These are phyloP conservation scores for Xiphophorus couchianus DNA, from an alignment of 2,113 vertebrate species.

Conservation along the genomic window DNA sequence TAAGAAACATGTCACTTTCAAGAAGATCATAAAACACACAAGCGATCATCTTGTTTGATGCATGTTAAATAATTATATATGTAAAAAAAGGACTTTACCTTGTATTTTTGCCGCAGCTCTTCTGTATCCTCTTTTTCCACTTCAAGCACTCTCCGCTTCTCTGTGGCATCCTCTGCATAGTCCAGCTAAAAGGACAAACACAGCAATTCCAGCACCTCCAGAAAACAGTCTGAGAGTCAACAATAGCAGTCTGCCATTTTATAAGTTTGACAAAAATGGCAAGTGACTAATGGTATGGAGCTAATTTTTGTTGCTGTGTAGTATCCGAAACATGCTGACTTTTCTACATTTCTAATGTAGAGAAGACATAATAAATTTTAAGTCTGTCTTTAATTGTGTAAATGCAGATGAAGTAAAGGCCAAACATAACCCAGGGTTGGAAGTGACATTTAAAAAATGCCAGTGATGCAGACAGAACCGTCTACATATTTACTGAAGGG, in stretches of 20 bases:
- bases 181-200: slow-evolving; percentile 83
- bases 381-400: background rate
- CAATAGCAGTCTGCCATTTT: background rate
- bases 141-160: slow-evolving; percentile 94
- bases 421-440: background rate
- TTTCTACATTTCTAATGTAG: too few relatives aligned
- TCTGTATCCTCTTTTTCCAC: slow-evolving; percentile 99
- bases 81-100: slow-evolving; percentile 75
- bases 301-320: background rate
- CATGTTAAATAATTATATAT: background rate
- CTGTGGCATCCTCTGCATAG: slow-evolving; percentile 97
- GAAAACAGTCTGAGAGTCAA: background rate
- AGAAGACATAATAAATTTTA: too few relatives aligned
- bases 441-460: background rate
- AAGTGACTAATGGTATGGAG: background rate
- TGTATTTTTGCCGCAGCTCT: slow-evolving; percentile 97
- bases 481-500: background rate
- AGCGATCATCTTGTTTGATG: background rate
- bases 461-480: background rate
- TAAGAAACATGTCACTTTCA: background rate
- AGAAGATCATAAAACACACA: background rate
- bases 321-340: background rate
- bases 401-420: slow-evolving; percentile 5
- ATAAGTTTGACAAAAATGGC: background rate
- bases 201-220: slow-evolving; percentile 4